Evolutionary conservation across 2,888 invertebrate genomes (phyloP), one percentile per base, ranked within the genome.

Genomic region (Drosophila sordidapex): DNA sequence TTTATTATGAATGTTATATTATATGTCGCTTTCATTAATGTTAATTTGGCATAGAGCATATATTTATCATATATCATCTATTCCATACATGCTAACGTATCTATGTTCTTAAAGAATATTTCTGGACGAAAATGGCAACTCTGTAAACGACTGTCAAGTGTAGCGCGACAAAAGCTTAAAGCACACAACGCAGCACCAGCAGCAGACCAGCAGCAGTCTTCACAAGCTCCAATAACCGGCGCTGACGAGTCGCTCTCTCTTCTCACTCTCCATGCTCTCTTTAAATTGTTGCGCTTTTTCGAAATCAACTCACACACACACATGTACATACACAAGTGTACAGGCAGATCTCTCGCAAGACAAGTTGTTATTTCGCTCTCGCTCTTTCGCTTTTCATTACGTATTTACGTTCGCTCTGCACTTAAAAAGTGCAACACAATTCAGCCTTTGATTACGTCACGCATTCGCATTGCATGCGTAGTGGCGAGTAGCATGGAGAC

Each of bases 391-490:
- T 48, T 57, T 67, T 43, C 58, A 40, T 58, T 61, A 60, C 59
- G 38, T 59, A 38, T 53, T 69, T 63, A 69, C 27, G 38, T 56
- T 21, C 52, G 25, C 38, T 63, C 31, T 61, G 60, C 31, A 27
- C 27, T 29, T 51, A 57, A 53, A 80, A 74, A 85, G 72, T 83
- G 86, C 86, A 83, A 74, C 70, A 76, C 76, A 81, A 74, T 54
- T 68, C n/a, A 31, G 51, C 13, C 25, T 48, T 49, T 65, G 80
- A 86, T 84, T 83, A 84, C 87, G 83, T 84, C 83, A 84, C 87
- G 78, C 82, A 82, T 71, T 82, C 78, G 74, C 74, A 79, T 61
- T 85, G 79, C 74, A 75, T 75, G 78, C 77, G 78, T 79, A 62
- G 63, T 25, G 21, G 15, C 46, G 21, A 46, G 46, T 15, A 46